Base-by-base conservation (phyloP, 2,888 invertebrate species). In the Drosophila leonis region DNA sequence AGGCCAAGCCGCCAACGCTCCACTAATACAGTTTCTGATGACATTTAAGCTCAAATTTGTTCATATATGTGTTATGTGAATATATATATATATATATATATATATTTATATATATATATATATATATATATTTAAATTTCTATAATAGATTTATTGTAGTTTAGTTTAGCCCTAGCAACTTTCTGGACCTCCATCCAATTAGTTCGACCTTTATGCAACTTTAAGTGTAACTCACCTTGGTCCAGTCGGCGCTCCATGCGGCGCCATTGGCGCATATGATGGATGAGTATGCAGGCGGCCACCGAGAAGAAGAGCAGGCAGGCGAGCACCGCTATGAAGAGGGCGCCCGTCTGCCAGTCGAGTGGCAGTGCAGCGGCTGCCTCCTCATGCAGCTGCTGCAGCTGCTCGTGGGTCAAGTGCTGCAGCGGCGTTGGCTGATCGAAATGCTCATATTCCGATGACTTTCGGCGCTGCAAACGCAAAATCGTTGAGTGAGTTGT, bases 221-320 rank as follows among this genome's bases (percentile, higher is more conserved):
- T 8, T 1, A 1, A 4, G 6, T 6, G 1, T 0, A 6, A 31
- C 94, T 94, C 92, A 97, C 97, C 97, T 93, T 96, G 95, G 92
- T 96, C 96, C 83, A 96, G 95, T 89, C 96, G 96, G 90, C 95
- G 95, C 93, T 97, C 96, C 91, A 97, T 95, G 90, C 95, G 94
- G 92, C 95, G 95, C 97, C 97, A 97, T 92, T 97, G 97, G 90
- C 95, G 95, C 83, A 96, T 96, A 91, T 97, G 96, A 89, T 96
- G 95, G 85, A 97, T 93, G 81, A 96, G 96, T 92, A 96, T 95
- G 88, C 95, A 94, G 82, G 96, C 95, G 91, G 96, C 96, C 78
- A 96, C 96, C 85, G 96, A 94, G 94, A 97, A 96, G 94, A 97
- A 97, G 91, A 97, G 94, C 68, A 96, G 94, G 94, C 97, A 97